A percentile compares a stretch with the other conserved stretches of the same genome.
These are phyloP conservation scores for Halichoerus grypus DNA, from an alignment of 2,113 vertebrate species.

Conservation along the genomic window DNA sequence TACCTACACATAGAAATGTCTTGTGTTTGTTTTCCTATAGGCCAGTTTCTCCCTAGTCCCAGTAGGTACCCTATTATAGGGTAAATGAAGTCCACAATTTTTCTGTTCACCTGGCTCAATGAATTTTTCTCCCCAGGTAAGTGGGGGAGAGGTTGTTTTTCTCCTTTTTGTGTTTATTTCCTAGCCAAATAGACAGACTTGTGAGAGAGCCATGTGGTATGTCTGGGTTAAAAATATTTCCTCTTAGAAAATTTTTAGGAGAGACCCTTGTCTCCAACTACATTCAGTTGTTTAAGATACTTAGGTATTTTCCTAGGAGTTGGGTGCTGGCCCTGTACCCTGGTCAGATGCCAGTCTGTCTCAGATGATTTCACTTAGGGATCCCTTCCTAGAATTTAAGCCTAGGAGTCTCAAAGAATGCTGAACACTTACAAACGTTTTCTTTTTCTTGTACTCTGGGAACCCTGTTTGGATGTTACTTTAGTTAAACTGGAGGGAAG, in stretches of 20 bases:
- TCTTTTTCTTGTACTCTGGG: neutral
- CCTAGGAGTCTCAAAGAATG: neutral
- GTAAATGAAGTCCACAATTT: neutral
- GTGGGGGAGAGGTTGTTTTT: conserved; percentile 38
- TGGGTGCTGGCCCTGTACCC: neutral
- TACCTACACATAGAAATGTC: neutral
- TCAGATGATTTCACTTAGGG: neutral
- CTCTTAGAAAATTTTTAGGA: conserved; percentile 54
- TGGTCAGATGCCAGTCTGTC: neutral
- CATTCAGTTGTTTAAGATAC: neutral
- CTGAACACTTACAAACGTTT: neutral
- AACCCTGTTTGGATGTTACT: neutral
- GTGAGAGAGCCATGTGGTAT: neutral
- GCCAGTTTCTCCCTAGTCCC: neutral
- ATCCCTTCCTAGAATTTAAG: conserved; percentile 43
- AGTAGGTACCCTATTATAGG: neutral
- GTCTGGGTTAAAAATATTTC: conserved; percentile 71
- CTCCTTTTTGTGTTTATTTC: neutral
- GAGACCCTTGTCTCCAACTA: conserved; percentile 36
- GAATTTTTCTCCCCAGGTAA: conserved; percentile 59
- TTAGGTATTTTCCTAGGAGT: neutral
- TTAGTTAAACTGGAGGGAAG: neutral
- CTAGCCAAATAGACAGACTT: neutral
- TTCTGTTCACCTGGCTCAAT: conserved; percentile 33
- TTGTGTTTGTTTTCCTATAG: neutral